Evolutionary conservation across 2,888 invertebrate genomes (phyloP).

Genomic region (Campaea margaritaria): DNA sequence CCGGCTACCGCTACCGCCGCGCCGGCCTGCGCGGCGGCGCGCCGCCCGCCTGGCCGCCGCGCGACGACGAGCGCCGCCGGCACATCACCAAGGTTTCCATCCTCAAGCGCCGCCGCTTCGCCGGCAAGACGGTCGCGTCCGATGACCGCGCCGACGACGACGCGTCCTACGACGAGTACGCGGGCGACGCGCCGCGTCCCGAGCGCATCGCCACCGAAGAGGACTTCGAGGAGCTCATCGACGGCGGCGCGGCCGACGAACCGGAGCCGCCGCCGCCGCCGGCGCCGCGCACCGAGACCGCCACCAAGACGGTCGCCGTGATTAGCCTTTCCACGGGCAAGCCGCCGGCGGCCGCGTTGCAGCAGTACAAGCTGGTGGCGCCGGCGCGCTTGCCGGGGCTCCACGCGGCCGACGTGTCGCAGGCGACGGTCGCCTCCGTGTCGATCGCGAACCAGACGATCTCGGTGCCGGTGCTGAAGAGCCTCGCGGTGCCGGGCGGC

Average conservation of each 20-base stretch:
- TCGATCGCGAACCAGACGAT: conserved; percentile 83
- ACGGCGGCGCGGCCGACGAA: conserved; percentile 86
- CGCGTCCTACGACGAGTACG: conserved; percentile 25
- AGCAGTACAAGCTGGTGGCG: conserved; percentile 78
- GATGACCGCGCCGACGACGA: conserved; percentile 52
- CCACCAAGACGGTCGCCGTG: conserved; percentile 83
- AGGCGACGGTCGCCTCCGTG: conserved; percentile 84
- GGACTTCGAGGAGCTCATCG: conserved; percentile 88
- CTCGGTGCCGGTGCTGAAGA: conserved; percentile 79
- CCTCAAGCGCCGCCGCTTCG: conserved; percentile 80
- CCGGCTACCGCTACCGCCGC: conserved; percentile 86
- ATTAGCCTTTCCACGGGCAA: conserved; percentile 79
- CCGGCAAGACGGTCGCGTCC: conserved; percentile 62
- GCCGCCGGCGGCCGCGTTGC: conserved; percentile 68
- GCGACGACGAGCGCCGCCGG: conserved; percentile 65
- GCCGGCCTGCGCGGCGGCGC: conserved; percentile 88
- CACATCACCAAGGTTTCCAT: conserved; percentile 68
- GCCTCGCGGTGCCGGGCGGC: conserved; percentile 70
- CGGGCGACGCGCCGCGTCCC: conserved; percentile 85
- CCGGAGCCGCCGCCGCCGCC: conserved; percentile 65
- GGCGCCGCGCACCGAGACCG: conserved; percentile 80
- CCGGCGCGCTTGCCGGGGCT: conserved; percentile 72
- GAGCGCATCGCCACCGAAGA: conserved; percentile 87
- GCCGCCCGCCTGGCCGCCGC: conserved; percentile 86
- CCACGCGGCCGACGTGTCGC: conserved; percentile 80